Evolutionary conservation across 1,140 invertebrate species (phyloP), one percentile per base, ranked within the genome.

Genomic region (Drosophila lini): DNA sequence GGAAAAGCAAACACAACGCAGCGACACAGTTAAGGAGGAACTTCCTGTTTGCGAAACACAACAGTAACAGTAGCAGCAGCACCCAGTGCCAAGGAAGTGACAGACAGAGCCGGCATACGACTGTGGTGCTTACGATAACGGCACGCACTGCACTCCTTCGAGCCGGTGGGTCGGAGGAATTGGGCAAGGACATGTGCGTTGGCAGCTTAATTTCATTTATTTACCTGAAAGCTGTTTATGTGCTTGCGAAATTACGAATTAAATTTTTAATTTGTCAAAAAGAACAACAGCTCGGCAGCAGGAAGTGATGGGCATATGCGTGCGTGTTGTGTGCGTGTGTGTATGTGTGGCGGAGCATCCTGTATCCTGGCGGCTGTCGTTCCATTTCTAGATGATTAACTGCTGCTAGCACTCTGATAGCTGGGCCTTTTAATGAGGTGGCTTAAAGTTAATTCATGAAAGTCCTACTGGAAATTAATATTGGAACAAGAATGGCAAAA

Each of bases 21-120:
- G 77, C 83, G 83, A 88, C 80, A 86, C 83, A 86, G 83, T 83
- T 88, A 83, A 86, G 83, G 80, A 86, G 83, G 73, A 88, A 82
- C 83, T 88, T 86, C 80, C 83, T 83, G 80, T 74, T 71, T 83
- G 64, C 73, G 63, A 64, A 64, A 80, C 71, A 47, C 19, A 44
- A 44, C 16, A 19, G 42, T 11, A 44, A 13, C 42, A 44, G 13
- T 2, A 73, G 50, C 22, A 62, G 48, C 19, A 64, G 44, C 40
- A 53, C 6, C 50, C 25, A 57, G 50, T 32, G 65, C 45, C 71
- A 81, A 71, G 70, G 55, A 75, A 76, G 45, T 76, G 70, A 75
- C 64, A 76, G 62, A 73, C 40, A 70, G 25, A 36, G 9, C 52
- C 52, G 19, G 34, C 19, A 19, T 25, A 70, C 71, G n/a, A 61